Conservation (phyloP, 2,888 invertebrate genomes). For the Formica aserva region DNA sequence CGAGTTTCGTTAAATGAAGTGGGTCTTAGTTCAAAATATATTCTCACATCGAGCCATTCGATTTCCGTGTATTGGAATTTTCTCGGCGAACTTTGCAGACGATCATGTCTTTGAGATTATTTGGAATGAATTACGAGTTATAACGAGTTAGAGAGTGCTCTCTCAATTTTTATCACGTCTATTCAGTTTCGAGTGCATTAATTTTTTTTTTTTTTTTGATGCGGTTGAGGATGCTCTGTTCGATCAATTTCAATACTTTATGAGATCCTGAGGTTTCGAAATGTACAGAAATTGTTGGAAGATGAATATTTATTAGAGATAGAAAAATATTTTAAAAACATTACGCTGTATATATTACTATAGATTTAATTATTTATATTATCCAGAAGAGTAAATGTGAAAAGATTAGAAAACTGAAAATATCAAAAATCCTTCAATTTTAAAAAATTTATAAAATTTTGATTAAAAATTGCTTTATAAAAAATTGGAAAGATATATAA, state of each 20-base stretch:
- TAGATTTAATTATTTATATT: not conserved
- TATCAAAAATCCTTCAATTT: not conserved
- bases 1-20: conserved; percentile 12
- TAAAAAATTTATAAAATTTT: not conserved
- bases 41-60: not conserved
- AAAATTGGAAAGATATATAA: not conserved
- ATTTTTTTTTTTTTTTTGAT: not conserved
- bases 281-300: not conserved
- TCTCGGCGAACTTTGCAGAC: not conserved
- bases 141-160: not conserved
- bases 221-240: not conserved
- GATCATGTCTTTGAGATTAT: not conserved
- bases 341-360: not conserved
- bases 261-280: not conserved
- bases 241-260: not conserved
- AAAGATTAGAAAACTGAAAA: too few species aligned
- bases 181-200: not conserved
- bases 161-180: not conserved
- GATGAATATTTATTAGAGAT: not conserved
- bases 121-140: not conserved
- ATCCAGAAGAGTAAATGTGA: not conserved
- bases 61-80: not conserved
- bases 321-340: not conserved
- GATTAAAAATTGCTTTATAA: not conserved
- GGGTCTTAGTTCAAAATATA: not conserved